phyloP scores from a whole-genome alignment of 1,140 invertebrate genomes.

The Steinernema khuongi region DNA sequence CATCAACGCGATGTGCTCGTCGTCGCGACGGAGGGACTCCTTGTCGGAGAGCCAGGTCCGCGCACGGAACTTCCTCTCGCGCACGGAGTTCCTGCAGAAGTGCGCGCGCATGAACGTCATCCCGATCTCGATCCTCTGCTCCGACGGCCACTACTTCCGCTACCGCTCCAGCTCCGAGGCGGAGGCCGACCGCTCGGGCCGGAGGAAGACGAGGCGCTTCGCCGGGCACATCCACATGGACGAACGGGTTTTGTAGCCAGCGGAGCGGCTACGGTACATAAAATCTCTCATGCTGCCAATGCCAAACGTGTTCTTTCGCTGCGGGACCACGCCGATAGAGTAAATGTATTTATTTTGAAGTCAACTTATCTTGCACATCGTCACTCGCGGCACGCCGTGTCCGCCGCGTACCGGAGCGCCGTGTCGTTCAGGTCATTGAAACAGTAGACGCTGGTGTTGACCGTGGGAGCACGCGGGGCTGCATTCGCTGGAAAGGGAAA shows the following conservation, averaged over 20 bases:
- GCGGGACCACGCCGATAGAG: neutral
- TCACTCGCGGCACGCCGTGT: neutral
- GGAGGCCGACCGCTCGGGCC: neutral
- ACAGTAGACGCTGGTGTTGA: slow-evolving; percentile 8
- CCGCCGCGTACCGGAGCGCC: neutral
- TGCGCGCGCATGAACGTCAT: slow-evolving; percentile 24
- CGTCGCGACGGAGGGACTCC: neutral
- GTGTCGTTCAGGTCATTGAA: slow-evolving; percentile 13
- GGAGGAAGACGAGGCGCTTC: slow-evolving; percentile 7
- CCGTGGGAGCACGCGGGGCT: slow-evolving; percentile 17
- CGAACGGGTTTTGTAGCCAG: slow-evolving; percentile 20
- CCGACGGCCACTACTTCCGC: slow-evolving; percentile 33
- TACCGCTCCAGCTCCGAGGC: slow-evolving; percentile 16
- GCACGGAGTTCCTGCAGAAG: slow-evolving; percentile 21
- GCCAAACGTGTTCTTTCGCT: neutral
- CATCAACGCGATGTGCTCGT: slow-evolving; percentile 23
- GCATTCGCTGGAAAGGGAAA: neutral
- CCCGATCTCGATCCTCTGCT: slow-evolving; percentile 21
- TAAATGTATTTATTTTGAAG: slow-evolving; percentile 10
- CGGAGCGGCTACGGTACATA: neutral
- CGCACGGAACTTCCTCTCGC: slow-evolving; percentile 14
- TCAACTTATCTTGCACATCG: neutral
- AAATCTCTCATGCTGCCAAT: neutral
- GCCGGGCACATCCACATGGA: slow-evolving; percentile 19
- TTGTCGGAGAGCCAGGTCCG: neutral